Base-by-base conservation (phyloP, 2,888 invertebrate species). In the Noctua janthina region DNA sequence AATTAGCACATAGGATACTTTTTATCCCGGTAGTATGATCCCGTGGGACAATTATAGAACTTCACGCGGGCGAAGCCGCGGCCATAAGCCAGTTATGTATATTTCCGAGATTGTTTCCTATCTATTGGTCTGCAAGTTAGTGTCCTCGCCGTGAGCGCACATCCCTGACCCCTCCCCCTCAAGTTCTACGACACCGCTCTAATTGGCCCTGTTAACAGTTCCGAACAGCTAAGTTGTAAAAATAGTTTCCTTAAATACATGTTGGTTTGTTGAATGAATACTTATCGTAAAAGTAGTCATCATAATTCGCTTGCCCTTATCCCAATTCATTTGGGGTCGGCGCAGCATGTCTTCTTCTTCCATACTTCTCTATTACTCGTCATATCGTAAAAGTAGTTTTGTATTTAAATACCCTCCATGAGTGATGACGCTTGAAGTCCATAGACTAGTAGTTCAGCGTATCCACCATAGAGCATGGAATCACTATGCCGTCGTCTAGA, bases 111-210 rank as follows among this genome's bases (percentile, higher is more conserved):
- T 39, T 17, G 59, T 66, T 49, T 29, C 15, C 20, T 15, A 79
- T 54, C 29, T 62, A 54, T 79, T 43, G 39, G n/a, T 70, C 39
- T 20, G 15, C n/a, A 35, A 66, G 68, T 46, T n/a, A 64, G 39
- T n/a, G n/a, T 59, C 54, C 23, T 73, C 73, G 29, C 51, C 46
- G 69, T 29, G 69, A 49, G 56, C 70, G 6, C 64, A 56, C 29
- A 15, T 15, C 67, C 67, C 49, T 29, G 23, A 11, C n/a, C 8
- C 20, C 46, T n/a, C 51, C n/a, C 70, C 3, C 29, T 46, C 10
- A 39, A 64, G 54, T 49, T 81, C 15, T 15, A 17, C 29, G 7
- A 23, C 46, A 72, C n/a, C 17, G 15, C n/a, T 20, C 20, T 20
- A 15, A 35, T 54, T 54, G 11, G 5, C 35, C 49, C 11, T 13